Conservation (phyloP, 2,888 invertebrate species). For the Gandaritis pyraliata region DNA sequence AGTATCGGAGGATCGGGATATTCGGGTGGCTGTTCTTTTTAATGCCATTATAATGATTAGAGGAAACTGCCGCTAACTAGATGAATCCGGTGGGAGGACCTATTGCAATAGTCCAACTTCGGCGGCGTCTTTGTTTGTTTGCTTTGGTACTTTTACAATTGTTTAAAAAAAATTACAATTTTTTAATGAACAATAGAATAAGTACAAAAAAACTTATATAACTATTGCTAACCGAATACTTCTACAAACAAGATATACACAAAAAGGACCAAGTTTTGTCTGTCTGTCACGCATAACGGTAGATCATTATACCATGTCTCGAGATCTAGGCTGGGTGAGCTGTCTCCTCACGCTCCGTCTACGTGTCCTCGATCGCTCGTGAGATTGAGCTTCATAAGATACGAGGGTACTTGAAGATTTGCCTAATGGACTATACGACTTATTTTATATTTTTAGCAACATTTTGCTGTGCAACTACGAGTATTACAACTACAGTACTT, state of each 20-base stretch:
- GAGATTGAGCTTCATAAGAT: slow-evolving; percentile 36
- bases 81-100: slow-evolving; percentile 33
- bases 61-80: slow-evolving; percentile 46
- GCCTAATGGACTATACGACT: slow-evolving; percentile 20
- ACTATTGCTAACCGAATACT: too few species aligned
- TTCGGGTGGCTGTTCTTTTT: slow-evolving; percentile 58
- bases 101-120: slow-evolving; percentile 9
- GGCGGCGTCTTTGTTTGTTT: slow-evolving; percentile 4
- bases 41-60: slow-evolving; percentile 60
- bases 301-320: slow-evolving; percentile 8
- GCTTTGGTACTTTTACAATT: neutral
- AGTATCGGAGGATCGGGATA: slow-evolving; percentile 73
- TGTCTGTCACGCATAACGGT: slow-evolving; percentile 21
- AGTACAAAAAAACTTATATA: too few species aligned
- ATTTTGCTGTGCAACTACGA: neutral
- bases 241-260: too few species aligned
- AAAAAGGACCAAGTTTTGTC: neutral
- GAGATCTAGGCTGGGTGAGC: slow-evolving; percentile 48
- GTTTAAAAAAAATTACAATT: too few species aligned
- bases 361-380: slow-evolving; percentile 67
- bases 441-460: neutral
- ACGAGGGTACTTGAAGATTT: slow-evolving; percentile 28
- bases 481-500: too few species aligned
- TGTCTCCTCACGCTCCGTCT: slow-evolving; percentile 46
- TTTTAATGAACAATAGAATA: too few species aligned